Conservation (phyloP, 2,888 invertebrate genomes). For the Melolontha melolontha region DNA sequence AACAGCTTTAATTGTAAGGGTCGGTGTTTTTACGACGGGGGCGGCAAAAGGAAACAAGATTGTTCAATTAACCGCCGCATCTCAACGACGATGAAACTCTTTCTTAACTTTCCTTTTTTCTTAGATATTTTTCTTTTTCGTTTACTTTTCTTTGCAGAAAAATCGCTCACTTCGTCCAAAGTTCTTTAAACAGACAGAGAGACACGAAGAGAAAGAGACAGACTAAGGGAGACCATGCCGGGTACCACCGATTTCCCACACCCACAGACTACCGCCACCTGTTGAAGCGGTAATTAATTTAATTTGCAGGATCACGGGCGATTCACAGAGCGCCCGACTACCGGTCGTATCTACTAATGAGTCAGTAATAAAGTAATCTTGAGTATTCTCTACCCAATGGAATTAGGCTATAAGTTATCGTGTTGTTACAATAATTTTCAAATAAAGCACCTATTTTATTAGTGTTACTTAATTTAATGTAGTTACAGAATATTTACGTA, state of each 20-base stretch:
- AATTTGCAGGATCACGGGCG: slow-evolving; percentile 60
- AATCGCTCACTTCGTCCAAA: slow-evolving; percentile 42
- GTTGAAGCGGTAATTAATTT: slow-evolving; percentile 63
- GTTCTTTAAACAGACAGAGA: slow-evolving; percentile 26
- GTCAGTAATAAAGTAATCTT: slow-evolving; percentile 61
- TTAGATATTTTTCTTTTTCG: slow-evolving; percentile 44
- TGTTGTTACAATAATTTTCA: slow-evolving; percentile 26
- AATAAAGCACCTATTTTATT: slow-evolving; percentile 1
- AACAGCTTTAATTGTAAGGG: slow-evolving; percentile 53
- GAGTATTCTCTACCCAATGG: slow-evolving; percentile 24
- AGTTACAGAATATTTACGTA: no score
- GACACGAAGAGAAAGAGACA: slow-evolving; percentile 12
- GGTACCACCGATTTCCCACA: slow-evolving; percentile 37
- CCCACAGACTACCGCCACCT: slow-evolving; percentile 56
- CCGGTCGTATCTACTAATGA: slow-evolving; percentile 58
- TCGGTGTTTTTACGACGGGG: slow-evolving; percentile 50
- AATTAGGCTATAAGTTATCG: slow-evolving; percentile 25
- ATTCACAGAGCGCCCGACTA: slow-evolving; percentile 49
- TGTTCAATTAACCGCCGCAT: slow-evolving; percentile 60
- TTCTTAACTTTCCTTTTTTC: slow-evolving; percentile 54
- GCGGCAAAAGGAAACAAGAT: slow-evolving; percentile 53
- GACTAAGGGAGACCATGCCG: slow-evolving; percentile 20
- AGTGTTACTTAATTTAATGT: no score
- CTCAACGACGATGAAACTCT: slow-evolving; percentile 57
- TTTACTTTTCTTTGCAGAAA: slow-evolving; percentile 31